A percentile compares a stretch with the other conserved stretches of the same genome.
Evolutionary conservation across 2,888 invertebrate genomes (phyloP).

Genomic region (Psococerastis gibbosa): DNA sequence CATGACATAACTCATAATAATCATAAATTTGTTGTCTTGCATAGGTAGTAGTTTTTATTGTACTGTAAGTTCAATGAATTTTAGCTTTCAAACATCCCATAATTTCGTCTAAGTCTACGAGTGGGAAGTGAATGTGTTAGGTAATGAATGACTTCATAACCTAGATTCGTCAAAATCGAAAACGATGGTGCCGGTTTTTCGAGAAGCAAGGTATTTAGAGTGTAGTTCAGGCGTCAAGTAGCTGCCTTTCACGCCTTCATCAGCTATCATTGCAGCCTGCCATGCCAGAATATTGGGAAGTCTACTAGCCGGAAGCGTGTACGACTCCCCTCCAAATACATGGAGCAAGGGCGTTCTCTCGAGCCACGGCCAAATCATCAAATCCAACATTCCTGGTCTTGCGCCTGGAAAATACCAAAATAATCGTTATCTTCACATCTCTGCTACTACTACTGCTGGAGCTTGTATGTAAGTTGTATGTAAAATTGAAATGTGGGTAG

Average conservation of each 20-base stretch:
- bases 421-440: no score
- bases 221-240: constrained; percentile 44
- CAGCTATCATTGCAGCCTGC: constrained; percentile 47
- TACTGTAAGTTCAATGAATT: no score
- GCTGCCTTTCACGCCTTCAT: constrained; percentile 46
- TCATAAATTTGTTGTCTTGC: no score
- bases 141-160: no score
- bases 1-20: no score
- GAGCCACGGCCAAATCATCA: constrained; percentile 74
- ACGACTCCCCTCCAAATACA: constrained; percentile 38
- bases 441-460: no score
- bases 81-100: no score
- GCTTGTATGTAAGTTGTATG: no score
- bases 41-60: no score
- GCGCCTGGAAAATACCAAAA: constrained; percentile 32
- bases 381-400: constrained; percentile 58
- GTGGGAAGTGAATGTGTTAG: no score
- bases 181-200: not conserved
- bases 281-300: constrained; percentile 48
- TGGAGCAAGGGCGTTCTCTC: constrained; percentile 44
- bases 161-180: not conserved
- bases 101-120: no score
- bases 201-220: not conserved
- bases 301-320: constrained; percentile 41
- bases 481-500: no score